Evolutionary conservation across 1,140 invertebrate genomes (phyloP).

Genomic region (Aporrectodea caliginosa): DNA sequence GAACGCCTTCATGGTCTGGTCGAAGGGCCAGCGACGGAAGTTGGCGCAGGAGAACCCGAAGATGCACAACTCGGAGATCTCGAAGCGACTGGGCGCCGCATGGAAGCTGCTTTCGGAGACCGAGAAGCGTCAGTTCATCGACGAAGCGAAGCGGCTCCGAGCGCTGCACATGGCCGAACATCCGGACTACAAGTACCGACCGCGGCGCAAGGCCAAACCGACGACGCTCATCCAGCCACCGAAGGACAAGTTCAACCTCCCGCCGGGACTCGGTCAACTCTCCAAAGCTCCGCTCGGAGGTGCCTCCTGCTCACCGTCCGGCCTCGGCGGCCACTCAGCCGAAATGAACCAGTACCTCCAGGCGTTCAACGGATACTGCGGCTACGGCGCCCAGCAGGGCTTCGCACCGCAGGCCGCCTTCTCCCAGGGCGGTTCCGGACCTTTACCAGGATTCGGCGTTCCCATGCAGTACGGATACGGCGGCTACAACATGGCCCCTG

Average conservation of each 20-base stretch:
- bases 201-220: constrained; percentile 59
- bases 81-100: constrained; percentile 91
- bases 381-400: background rate
- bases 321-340: background rate
- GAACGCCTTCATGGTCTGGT: constrained; percentile 99
- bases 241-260: constrained; percentile 11
- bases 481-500: background rate
- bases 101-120: constrained; percentile 95
- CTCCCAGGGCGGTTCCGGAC: background rate
- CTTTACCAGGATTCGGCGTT: background rate
- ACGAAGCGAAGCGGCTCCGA: constrained; percentile 94
- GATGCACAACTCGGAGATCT: constrained; percentile 99
- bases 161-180: constrained; percentile 99
- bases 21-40: constrained; percentile 90
- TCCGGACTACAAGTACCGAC: constrained; percentile 95
- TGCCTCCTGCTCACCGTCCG: background rate
- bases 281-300: background rate
- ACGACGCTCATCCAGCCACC: background rate
- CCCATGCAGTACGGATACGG: background rate
- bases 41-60: constrained; percentile 99
- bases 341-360: background rate
- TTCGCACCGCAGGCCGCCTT: background rate
- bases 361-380: background rate
- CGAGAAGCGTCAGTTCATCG: constrained; percentile 97
- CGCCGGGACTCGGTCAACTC: constrained; percentile 5